These are phyloP conservation scores for Dioctria linearis DNA, from an alignment of 2,888 invertebrate species.

Conservation along the genomic window DNA sequence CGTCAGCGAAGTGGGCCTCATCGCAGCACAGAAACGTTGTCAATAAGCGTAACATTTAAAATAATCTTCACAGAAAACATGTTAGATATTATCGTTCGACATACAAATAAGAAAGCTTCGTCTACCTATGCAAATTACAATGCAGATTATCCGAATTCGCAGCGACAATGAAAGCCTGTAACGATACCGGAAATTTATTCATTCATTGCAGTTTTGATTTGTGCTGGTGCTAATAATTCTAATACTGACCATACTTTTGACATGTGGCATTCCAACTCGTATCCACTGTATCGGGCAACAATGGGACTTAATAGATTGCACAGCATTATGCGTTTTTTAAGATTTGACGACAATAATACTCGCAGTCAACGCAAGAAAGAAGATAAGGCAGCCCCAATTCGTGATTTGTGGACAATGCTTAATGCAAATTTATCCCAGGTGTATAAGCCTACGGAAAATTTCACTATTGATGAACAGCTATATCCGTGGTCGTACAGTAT, in stretches of 20 bases:
- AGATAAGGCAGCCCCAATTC: conserved; percentile 63
- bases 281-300: conserved; percentile 30
- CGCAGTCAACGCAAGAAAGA: conserved; percentile 59
- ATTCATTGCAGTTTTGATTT: conserved; percentile 43
- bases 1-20: conserved; percentile 51
- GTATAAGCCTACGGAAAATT: conserved; percentile 62
- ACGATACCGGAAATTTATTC: conserved; percentile 32
- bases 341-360: conserved; percentile 63
- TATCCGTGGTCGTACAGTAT: conserved; percentile 62
- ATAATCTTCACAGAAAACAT: too few species aligned
- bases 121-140: too few species aligned
- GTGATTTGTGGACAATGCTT: conserved; percentile 62
- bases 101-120: conserved; percentile 3
- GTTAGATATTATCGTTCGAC: conserved; percentile 41
- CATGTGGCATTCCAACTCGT: conserved; percentile 33
- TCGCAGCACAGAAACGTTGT: conserved; percentile 37
- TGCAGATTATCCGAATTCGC: background rate
- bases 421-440: conserved; percentile 61
- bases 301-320: conserved; percentile 61
- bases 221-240: conserved; percentile 35
- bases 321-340: conserved; percentile 61
- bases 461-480: conserved; percentile 64
- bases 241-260: conserved; percentile 34
- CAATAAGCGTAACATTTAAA: conserved; percentile 42
- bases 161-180: conserved; percentile 23